Evolutionary conservation across 1,140 invertebrate species (phyloP).

Genomic region (Aplysia californica): DNA sequence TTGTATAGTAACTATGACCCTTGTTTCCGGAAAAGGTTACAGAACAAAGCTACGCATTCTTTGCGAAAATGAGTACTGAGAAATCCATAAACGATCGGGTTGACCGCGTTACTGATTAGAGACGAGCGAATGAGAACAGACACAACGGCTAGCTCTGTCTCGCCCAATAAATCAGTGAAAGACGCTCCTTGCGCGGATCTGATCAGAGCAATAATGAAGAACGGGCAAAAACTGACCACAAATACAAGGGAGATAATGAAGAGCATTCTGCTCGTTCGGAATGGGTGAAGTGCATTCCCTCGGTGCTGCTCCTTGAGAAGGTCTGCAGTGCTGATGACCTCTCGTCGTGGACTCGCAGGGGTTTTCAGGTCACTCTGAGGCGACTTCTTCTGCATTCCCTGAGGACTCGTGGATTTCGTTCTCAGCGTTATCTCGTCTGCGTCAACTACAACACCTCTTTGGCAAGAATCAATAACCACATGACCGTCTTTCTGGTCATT

Average conservation of each 20-base stretch:
- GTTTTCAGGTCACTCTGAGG: not conserved
- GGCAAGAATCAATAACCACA: not conserved
- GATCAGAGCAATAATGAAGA: constrained; percentile 31
- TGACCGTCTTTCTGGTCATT: not conserved
- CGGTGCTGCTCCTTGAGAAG: constrained; percentile 14
- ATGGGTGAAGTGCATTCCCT: not conserved
- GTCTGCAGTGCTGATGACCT: constrained; percentile 8
- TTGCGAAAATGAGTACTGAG: constrained; percentile 44
- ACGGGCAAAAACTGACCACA: constrained; percentile 41
- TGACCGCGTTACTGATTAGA: constrained; percentile 47
- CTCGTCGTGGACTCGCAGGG: not conserved
- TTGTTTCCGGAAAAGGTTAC: not conserved
- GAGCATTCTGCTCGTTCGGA: constrained; percentile 37
- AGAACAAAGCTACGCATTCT: constrained; percentile 34
- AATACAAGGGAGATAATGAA: constrained; percentile 37
- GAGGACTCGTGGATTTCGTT: not conserved
- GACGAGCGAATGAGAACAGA: constrained; percentile 47
- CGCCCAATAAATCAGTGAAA: constrained; percentile 6
- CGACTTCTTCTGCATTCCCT: not conserved
- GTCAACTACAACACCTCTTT: not conserved
- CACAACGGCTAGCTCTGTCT: constrained; percentile 26
- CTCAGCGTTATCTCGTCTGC: not conserved
- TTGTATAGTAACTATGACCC: too few species aligned
- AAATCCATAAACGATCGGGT: constrained; percentile 50
- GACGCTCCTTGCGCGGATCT: constrained; percentile 8